phyloP scores from a whole-genome alignment of 1,140 invertebrate genomes.

The Brachionus sp. region DNA sequence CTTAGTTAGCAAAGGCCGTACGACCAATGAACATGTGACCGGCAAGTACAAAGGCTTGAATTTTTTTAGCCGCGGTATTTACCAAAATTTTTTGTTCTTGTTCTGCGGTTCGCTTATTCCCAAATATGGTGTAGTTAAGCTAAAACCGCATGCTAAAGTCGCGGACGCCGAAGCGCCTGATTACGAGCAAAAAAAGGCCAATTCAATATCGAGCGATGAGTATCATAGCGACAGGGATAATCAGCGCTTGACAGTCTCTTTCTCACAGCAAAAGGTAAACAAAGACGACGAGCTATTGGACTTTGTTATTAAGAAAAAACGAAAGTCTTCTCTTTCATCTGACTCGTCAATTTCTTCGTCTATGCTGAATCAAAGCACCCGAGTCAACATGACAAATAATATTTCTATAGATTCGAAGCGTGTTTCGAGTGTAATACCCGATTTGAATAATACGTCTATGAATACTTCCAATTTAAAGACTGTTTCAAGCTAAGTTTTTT shows the following conservation, averaged over 20 bases:
- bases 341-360: constrained; percentile 43
- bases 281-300: constrained; percentile 28
- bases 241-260: constrained; percentile 21
- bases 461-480: constrained; percentile 19
- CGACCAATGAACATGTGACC: constrained; percentile 99
- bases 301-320: constrained; percentile 26
- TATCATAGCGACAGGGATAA: constrained; percentile 16
- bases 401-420: constrained; percentile 15
- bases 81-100: constrained; percentile 20
- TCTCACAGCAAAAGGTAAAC: background rate
- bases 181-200: background rate
- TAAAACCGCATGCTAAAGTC: background rate
- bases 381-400: background rate
- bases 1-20: constrained; percentile 89
- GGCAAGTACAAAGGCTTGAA: constrained; percentile 96
- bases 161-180: background rate
- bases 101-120: constrained; percentile 15
- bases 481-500: background rate
- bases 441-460: background rate
- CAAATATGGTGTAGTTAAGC: background rate
- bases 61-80: constrained; percentile 64
- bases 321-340: constrained; percentile 14
- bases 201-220: constrained; percentile 17
- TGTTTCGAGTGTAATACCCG: background rate
- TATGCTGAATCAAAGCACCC: constrained; percentile 26